Percentiles rank a stretch among this genome's conserved stretches.
Evolutionary conservation across 2,113 vertebrate species (phyloP).

Genomic region (cat (Felis catus)): F.catus_Fca126_mat1.0 CM031417.1:30615001-30615500

Average conservation of each 20-base stretch:
- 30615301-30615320: background rate
- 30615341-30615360: background rate
- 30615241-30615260: too few species aligned
- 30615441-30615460: background rate
- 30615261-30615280: background rate
- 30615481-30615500: background rate
- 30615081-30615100: slow-evolving; percentile 67
- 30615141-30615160: rapidly evolving
- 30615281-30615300: background rate
- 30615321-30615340: background rate
- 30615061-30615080: slow-evolving; percentile 82
- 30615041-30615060: slow-evolving; percentile 88
- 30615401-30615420: background rate
- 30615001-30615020: slow-evolving; percentile 81
- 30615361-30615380: background rate
- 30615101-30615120: slow-evolving; percentile 15
- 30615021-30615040: slow-evolving; percentile 82
- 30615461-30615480: background rate
- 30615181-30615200: background rate
- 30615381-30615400: background rate
- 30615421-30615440: rapidly evolving
- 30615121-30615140: background rate
- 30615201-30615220: background rate
- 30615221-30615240: background rate
- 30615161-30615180: background rate